phyloP scores from a whole-genome alignment of 2,113 vertebrate species.

The Dasyprocta punctata region DNA sequence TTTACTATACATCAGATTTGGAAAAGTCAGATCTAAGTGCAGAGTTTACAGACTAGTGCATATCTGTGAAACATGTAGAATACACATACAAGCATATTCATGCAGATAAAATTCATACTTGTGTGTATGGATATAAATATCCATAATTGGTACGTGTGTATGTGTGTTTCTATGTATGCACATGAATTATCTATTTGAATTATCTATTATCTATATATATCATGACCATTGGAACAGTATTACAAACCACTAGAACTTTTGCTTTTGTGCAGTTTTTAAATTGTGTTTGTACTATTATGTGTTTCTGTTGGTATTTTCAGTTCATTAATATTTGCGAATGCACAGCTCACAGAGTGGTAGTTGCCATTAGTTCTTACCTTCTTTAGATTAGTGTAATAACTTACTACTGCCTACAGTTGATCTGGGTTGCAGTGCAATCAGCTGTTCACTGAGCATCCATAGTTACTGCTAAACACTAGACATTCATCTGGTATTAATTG shows the following conservation, averaged over 20 bases:
- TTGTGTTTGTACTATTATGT: conserved; percentile 49
- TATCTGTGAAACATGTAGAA: conserved; percentile 17
- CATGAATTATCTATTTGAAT: background rate
- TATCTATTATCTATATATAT: background rate
- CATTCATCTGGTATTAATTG: background rate
- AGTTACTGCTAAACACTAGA: background rate
- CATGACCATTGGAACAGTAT: conserved; percentile 26
- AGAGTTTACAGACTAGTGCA: conserved; percentile 52
- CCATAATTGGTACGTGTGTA: background rate
- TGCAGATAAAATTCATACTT: background rate
- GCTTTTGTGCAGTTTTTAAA: conserved; percentile 35
- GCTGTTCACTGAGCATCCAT: background rate
- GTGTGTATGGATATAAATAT: background rate
- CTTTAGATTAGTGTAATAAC: background rate
- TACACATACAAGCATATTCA: background rate
- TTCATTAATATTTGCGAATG: conserved; percentile 54
- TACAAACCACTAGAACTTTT: conserved; percentile 28
- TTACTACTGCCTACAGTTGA: background rate
- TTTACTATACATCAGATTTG: conserved; percentile 29
- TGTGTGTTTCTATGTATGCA: background rate
- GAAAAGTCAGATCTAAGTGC: conserved; percentile 44
- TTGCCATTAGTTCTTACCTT: background rate
- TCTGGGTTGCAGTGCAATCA: background rate
- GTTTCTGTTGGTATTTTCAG: conserved; percentile 48
- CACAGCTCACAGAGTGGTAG: conserved; percentile 1